Evolutionary conservation across 1,140 invertebrate species (phyloP).

Genomic region (Pogonognathellus flavescens): DNA sequence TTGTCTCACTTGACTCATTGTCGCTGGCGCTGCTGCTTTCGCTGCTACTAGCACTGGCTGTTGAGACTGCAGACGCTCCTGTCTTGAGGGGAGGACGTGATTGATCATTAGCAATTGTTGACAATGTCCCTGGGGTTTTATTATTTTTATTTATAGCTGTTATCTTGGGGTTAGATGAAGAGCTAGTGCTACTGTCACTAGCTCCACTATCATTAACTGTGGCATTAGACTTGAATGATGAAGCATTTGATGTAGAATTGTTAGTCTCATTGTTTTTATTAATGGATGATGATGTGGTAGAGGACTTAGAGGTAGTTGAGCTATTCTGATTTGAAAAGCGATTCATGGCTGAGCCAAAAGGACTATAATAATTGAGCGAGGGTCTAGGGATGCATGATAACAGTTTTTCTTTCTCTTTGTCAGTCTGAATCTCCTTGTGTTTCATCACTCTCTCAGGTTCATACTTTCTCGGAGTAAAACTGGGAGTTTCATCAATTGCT

Average conservation of each 20-base stretch:
- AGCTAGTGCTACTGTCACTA: slow-evolving; percentile 29
- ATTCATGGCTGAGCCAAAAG: slow-evolving; percentile 58
- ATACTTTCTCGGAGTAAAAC: slow-evolving; percentile 54
- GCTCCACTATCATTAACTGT: slow-evolving; percentile 24
- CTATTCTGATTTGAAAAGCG: slow-evolving; percentile 36
- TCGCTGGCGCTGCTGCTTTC: slow-evolving; percentile 2
- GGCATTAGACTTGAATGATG: slow-evolving; percentile 34
- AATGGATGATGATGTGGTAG: not conserved
- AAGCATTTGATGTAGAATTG: slow-evolving; percentile 13
- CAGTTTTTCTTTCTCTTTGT: slow-evolving; percentile 52
- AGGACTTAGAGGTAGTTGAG: too few species aligned
- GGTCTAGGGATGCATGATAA: slow-evolving; percentile 64
- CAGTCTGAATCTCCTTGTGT: slow-evolving; percentile 63
- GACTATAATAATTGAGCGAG: slow-evolving; percentile 58
- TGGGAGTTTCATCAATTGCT: slow-evolving; percentile 52
- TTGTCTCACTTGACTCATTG: slow-evolving; percentile 33
- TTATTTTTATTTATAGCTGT: slow-evolving; percentile 12
- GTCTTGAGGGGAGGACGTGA: slow-evolving; percentile 42
- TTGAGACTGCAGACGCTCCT: not conserved
- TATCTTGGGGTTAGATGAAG: not conserved
- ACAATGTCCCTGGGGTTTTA: slow-evolving; percentile 16
- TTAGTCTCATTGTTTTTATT: slow-evolving; percentile 43
- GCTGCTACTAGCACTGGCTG: not conserved
- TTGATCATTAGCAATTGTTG: slow-evolving; percentile 37
- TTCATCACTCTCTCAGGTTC: slow-evolving; percentile 59